These are phyloP conservation scores for Psettodes erumei DNA, from an alignment of 2,113 vertebrate genomes.

Conservation along the genomic window DNA sequence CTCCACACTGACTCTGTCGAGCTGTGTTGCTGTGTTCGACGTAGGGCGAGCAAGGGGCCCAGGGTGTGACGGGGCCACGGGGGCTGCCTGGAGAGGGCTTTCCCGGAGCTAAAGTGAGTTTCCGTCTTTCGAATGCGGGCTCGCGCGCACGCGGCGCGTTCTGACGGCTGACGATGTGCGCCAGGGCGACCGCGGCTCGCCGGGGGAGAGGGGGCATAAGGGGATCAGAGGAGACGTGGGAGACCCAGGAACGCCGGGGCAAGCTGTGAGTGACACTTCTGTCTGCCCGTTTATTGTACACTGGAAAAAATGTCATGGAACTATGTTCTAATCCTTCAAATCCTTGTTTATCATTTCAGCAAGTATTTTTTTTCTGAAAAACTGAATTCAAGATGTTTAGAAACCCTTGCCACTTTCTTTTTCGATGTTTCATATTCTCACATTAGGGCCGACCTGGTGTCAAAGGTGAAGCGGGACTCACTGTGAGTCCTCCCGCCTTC, in stretches of 20 bases:
- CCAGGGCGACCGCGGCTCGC: slow-evolving; percentile 87
- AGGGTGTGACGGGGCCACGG: slow-evolving; percentile 87
- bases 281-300: not conserved
- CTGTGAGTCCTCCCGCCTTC: slow-evolving; percentile 79
- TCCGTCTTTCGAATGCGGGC: not conserved
- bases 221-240: slow-evolving; percentile 88
- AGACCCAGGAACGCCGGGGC: slow-evolving; percentile 84
- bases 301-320: not conserved
- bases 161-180: slow-evolving; percentile 23
- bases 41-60: slow-evolving; percentile 89
- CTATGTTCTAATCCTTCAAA: not conserved
- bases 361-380: not conserved
- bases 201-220: slow-evolving; percentile 87
- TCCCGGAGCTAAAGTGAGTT: slow-evolving; percentile 87
- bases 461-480: slow-evolving; percentile 90
- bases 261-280: slow-evolving; percentile 80
- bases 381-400: not conserved
- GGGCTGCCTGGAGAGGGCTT: slow-evolving; percentile 89
- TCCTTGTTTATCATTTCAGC: not conserved
- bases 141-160: not conserved
- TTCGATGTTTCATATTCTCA: slow-evolving; percentile 13
- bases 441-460: slow-evolving; percentile 85
- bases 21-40: slow-evolving; percentile 12
- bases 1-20: no score
- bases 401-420: not conserved